phyloP scores from a whole-genome alignment of 2,113 vertebrate species.

The Fulica atra region DNA sequence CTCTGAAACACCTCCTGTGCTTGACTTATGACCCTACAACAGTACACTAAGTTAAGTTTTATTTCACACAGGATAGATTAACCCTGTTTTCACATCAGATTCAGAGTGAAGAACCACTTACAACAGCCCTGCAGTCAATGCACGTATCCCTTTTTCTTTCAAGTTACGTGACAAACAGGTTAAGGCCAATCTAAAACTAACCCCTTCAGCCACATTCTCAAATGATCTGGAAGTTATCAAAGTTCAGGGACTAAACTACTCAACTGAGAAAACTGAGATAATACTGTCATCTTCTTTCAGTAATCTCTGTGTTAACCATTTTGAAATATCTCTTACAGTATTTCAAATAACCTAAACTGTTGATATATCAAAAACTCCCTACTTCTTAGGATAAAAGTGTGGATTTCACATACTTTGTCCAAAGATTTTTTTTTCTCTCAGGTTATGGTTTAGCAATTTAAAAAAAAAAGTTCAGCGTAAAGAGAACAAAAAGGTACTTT shows the following conservation, averaged over 20 bases:
- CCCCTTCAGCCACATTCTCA: not conserved
- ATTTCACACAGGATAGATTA: not conserved
- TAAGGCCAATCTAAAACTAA: not conserved
- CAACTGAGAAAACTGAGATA: not conserved
- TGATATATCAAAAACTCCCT: not conserved
- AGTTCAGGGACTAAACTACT: not conserved
- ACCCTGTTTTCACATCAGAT: not conserved
- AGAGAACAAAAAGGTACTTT: not conserved
- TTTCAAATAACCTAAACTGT: not conserved
- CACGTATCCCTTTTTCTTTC: rapidly evolving
- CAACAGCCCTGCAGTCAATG: not conserved
- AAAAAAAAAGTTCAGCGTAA: not conserved
- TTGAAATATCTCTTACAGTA: not conserved
- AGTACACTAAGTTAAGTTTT: not conserved
- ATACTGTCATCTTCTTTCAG: rapidly evolving
- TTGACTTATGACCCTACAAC: not conserved
- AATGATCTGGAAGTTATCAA: not conserved
- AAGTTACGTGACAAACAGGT: not conserved
- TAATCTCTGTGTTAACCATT: not conserved
- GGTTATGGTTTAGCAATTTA: not conserved
- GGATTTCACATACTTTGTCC: not conserved
- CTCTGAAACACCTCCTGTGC: not conserved
- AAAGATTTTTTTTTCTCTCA: not conserved
- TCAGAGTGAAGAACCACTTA: not conserved
- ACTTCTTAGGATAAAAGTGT: rapidly evolving